Conservation (phyloP, 2,888 invertebrate species). For the Hanleya hanleyi region DNA sequence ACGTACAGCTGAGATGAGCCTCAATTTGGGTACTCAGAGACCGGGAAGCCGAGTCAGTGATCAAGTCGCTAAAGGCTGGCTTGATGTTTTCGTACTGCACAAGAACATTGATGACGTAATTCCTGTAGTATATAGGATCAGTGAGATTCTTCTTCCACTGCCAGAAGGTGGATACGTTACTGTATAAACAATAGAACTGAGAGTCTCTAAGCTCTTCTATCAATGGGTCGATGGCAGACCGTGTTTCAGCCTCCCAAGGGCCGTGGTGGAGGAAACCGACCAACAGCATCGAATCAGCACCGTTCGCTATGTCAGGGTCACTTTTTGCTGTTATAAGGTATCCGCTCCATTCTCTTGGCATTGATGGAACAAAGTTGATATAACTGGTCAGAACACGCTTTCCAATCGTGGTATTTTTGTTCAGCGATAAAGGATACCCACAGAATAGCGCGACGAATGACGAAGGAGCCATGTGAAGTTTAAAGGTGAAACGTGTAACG, state of each 20-base stretch:
- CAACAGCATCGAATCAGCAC: background rate
- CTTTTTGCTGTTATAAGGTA: conserved; percentile 11
- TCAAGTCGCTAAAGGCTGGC: conserved; percentile 1
- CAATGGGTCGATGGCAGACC: conserved; percentile 21
- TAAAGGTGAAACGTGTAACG: conserved; percentile 30
- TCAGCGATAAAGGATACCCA: conserved; percentile 8
- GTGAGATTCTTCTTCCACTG: conserved; percentile 34
- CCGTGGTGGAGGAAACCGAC: conserved; percentile 25
- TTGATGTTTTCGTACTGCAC: conserved; percentile 26
- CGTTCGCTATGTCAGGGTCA: background rate
- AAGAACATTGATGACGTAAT: conserved; percentile 27
- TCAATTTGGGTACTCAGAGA: background rate
- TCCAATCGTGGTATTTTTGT: conserved; percentile 14
- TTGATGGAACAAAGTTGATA: conserved; percentile 14
- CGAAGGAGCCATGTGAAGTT: conserved; percentile 31
- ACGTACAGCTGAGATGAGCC: conserved; percentile 12
- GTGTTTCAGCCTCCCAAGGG: conserved; percentile 8
- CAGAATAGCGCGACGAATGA: conserved; percentile 14
- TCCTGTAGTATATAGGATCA: conserved; percentile 24
- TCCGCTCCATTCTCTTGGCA: conserved; percentile 33
- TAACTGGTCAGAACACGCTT: conserved; percentile 17
- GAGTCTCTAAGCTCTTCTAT: background rate
- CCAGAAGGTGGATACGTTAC: conserved; percentile 30
- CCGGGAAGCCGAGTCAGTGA: background rate
- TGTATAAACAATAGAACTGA: conserved; percentile 8